Base-by-base conservation (phyloP, 2,797 vertebrate species). In the Nyctalus aviator region DNA sequence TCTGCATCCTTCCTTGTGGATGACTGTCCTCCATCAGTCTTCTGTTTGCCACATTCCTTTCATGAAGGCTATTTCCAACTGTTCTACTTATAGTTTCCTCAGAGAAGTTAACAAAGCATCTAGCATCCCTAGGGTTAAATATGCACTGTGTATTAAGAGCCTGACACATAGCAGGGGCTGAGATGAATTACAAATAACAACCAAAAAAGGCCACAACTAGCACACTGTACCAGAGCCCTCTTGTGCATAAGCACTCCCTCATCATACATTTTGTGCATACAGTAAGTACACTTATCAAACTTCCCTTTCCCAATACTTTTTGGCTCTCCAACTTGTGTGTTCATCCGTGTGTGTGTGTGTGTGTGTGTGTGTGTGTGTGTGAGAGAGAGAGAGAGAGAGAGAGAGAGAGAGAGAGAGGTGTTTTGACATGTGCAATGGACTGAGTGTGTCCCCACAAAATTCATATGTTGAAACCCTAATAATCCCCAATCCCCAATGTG, bases 11-110 rank as follows among this genome's bases (percentile, higher is more conserved):
- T 88, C 55, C 37, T 88, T 57, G 59, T 0, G 20, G 66, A 78
- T 82, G 82, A 69, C 55, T 59, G 35, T 82, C 21, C 15, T 69
- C 32, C 2, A 0, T 68, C 17, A 64, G 68, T 90, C 66, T 85
- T 77, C 68, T 48, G 13, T 83, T 82, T 57, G 21, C 37, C 4
- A 10, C 18, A 4, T 83, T 94, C n/a, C 32, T 68, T 85, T 91
- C 72, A 18, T 35, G 23, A 87, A 91, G 81, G 68, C n/a, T 77
- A 50, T 81, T 94, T 90, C 53, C 55, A 90, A 55, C 14, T 50
- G 25, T 87, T 69, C 32, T 73, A 25, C 81, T 90, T 44, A 23
- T 14, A n/a, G 55, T 85, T 94, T 96, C 41, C 75, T 94, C 6
- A 8, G 53, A 32, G 55, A 64, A 53, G 17, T 75, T 37, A 35